These are phyloP conservation scores for Slavum lentiscoides DNA, from an alignment of 2,888 invertebrate species.

Conservation along the genomic window DNA sequence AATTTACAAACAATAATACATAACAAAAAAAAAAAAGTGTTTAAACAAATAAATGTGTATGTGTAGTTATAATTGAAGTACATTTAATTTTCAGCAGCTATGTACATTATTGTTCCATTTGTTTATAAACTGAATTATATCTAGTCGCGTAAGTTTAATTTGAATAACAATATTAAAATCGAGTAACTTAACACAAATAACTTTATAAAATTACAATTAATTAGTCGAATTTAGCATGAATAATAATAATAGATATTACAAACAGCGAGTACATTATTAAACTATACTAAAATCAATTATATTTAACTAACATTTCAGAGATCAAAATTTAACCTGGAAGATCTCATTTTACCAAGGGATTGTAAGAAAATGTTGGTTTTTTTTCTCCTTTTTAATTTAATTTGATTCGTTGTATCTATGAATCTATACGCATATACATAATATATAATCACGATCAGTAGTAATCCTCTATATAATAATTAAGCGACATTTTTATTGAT, in stretches of 20 bases:
- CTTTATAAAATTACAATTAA: slow-evolving; percentile 3
- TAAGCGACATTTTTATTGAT: too few species aligned
- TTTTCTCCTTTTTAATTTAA: not conserved
- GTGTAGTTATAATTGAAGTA: slow-evolving; percentile 10
- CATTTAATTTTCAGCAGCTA: slow-evolving; percentile 3
- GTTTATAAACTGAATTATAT: slow-evolving; percentile 16
- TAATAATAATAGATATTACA: not conserved
- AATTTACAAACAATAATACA: slow-evolving; percentile 47
- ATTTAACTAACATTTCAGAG: slow-evolving; percentile 44
- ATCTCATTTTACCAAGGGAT: slow-evolving; percentile 11
- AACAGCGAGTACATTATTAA: slow-evolving; percentile 29
- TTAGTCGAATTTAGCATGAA: slow-evolving; percentile 9
- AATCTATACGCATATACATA: too few species aligned
- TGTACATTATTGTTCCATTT: slow-evolving; percentile 29
- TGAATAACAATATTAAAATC: slow-evolving; percentile 26
- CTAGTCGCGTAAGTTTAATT: slow-evolving; percentile 12
- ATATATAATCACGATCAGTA: too few species aligned
- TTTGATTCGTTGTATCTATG: slow-evolving; percentile 10
- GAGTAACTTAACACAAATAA: slow-evolving; percentile 1
- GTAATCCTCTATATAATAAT: too few species aligned
- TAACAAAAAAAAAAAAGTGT: slow-evolving; percentile 36
- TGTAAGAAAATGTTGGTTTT: slow-evolving; percentile 14
- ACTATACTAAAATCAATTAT: slow-evolving; percentile 29
- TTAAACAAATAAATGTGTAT: slow-evolving; percentile 18
- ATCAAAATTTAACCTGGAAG: slow-evolving; percentile 42